Evolutionary conservation across 2,797 vertebrate species (phyloP).

Genomic region (Aselliscus stoliczkanus): DNA sequence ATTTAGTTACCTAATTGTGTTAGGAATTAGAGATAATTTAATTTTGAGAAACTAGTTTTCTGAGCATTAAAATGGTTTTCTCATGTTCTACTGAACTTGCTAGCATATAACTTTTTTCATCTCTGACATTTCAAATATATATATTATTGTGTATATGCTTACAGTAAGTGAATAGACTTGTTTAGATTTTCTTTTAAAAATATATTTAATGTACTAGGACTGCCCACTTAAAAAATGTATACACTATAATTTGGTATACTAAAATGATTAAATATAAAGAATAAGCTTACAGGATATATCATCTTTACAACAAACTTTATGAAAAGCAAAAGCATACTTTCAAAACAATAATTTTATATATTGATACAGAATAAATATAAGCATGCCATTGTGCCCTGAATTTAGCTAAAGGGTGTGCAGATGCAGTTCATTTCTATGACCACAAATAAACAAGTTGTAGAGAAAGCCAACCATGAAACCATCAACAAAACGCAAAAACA

Average conservation of each 20-base stretch:
- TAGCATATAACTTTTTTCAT: slow-evolving; percentile 61
- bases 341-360: not conserved
- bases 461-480: not conserved
- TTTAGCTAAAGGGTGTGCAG: not conserved
- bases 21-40: slow-evolving; percentile 73
- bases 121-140: slow-evolving; percentile 44
- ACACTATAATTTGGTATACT: not conserved
- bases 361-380: not conserved
- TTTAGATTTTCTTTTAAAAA: not conserved
- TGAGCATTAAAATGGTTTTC: slow-evolving; percentile 51
- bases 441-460: not conserved
- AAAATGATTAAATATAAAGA: not conserved
- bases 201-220: not conserved
- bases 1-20: slow-evolving; percentile 73
- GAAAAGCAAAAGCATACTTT: not conserved
- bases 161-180: slow-evolving; percentile 22
- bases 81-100: slow-evolving; percentile 48
- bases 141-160: not conserved
- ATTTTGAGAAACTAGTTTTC: slow-evolving; percentile 61
- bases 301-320: not conserved
- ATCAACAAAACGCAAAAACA: not conserved
- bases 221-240: not conserved
- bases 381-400: not conserved
- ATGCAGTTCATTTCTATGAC: not conserved
- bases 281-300: not conserved